Conservation (phyloP, 1,140 invertebrate genomes). For the Cherax destructor region DNA sequence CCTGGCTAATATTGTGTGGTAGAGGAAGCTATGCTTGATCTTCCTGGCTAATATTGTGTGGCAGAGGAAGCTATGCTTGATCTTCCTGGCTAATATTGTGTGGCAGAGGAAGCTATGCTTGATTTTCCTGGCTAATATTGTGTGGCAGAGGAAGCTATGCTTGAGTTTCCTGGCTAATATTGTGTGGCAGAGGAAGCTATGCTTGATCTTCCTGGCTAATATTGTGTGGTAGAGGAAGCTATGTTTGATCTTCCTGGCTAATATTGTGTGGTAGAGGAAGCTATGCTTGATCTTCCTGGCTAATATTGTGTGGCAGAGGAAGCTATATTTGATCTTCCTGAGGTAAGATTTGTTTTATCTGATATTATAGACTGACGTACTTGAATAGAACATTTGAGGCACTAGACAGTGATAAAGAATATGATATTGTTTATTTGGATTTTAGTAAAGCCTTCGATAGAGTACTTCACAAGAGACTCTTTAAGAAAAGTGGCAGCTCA, state of each 20-base stretch:
- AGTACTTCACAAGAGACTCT: too few species aligned
- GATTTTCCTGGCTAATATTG: not conserved
- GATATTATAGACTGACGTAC: too few species aligned
- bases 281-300: not conserved
- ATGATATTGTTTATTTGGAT: too few species aligned
- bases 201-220: not conserved
- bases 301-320: slow-evolving; percentile 14
- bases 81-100: not conserved
- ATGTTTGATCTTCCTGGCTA: not conserved
- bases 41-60: slow-evolving; percentile 12
- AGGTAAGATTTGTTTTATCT: too few species aligned
- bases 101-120: slow-evolving; percentile 16
- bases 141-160: slow-evolving; percentile 11
- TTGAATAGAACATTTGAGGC: too few species aligned
- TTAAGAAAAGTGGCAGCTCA: too few species aligned
- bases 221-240: slow-evolving; percentile 14
- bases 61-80: slow-evolving; percentile 12
- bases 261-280: slow-evolving; percentile 13
- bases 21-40: slow-evolving; percentile 1
- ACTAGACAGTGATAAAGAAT: too few species aligned
- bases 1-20: slow-evolving; percentile 14
- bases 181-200: slow-evolving; percentile 20
- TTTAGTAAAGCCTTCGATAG: too few species aligned
- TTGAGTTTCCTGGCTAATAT: not conserved
- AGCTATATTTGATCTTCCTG: not conserved